Conservation (phyloP, 2,888 invertebrate species). For the Cryptophagus acutangulus region DNA sequence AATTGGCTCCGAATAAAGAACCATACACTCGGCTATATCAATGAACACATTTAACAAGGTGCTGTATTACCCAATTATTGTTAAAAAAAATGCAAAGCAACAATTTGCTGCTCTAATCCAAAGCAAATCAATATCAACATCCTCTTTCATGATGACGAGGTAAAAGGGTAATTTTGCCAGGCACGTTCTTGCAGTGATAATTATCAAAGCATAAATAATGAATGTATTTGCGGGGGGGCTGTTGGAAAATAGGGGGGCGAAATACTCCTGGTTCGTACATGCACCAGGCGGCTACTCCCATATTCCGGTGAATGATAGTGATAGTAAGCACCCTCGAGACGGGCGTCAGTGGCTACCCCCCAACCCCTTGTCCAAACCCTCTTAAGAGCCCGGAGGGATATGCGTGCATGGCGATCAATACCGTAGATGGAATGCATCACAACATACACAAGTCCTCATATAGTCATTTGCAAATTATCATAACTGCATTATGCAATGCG, state of each 20-base stretch:
- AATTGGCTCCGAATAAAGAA: constrained; percentile 38
- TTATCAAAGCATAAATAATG: constrained; percentile 37
- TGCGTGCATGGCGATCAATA: constrained; percentile 31
- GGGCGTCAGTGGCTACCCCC: constrained; percentile 18
- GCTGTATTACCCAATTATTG: no score
- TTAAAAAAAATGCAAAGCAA: no score
- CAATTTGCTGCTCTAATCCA: no score
- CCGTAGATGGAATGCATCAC: constrained; percentile 21
- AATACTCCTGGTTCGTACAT: constrained; percentile 9
- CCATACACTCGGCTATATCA: background rate
- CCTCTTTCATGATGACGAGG: no score
- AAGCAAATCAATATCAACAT: no score
- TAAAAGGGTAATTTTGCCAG: constrained; percentile 23
- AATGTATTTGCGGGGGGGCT: constrained; percentile 30
- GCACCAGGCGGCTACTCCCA: constrained; percentile 18
- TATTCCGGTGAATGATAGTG: constrained; percentile 24
- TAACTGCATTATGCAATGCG: no score
- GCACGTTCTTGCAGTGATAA: constrained; percentile 34
- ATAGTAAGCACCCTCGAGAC: constrained; percentile 30
- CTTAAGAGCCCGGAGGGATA: constrained; percentile 29
- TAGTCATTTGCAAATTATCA: no score
- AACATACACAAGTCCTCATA: constrained; percentile 16
- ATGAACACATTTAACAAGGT: no score
- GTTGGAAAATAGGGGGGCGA: constrained; percentile 13
- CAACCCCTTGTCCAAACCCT: constrained; percentile 30